phyloP scores from a whole-genome alignment of 2,888 invertebrate species.

The Acleris holmiana region DNA sequence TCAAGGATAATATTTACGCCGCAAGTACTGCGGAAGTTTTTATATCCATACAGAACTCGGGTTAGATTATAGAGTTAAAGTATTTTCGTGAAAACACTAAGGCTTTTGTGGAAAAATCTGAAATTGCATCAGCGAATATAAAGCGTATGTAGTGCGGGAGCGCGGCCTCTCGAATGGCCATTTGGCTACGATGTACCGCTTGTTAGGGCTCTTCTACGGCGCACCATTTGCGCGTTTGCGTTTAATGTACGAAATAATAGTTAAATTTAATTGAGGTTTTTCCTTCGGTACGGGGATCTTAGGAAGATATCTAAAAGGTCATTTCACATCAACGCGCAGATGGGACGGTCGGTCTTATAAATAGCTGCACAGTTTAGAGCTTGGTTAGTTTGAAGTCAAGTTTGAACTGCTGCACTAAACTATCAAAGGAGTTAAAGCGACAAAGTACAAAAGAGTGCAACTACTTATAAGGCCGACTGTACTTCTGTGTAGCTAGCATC shows the following conservation, averaged over 20 bases:
- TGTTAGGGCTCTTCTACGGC: conserved; percentile 13
- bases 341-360: no score
- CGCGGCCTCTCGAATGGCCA: conserved; percentile 35
- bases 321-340: no score
- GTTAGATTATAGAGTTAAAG: conserved; percentile 17
- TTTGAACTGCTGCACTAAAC: no score
- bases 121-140: conserved; percentile 28
- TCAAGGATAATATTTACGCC: conserved; percentile 33
- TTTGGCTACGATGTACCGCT: conserved; percentile 36
- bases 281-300: no score
- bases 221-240: not conserved
- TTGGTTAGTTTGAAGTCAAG: no score
- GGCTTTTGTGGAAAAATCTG: conserved; percentile 16
- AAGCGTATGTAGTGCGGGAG: conserved; percentile 11
- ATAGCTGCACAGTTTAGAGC: no score
- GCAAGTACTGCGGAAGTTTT: conserved; percentile 28
- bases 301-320: no score
- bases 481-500: no score
- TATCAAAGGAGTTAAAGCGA: no score
- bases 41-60: conserved; percentile 24
- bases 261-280: not conserved
- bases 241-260: not conserved
- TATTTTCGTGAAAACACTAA: conserved; percentile 17
- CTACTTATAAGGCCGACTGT: no score
- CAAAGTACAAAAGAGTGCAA: no score